Evolutionary conservation across 2,113 vertebrate genomes (phyloP).

Genomic region (Dipodomys stephensi): DNA sequence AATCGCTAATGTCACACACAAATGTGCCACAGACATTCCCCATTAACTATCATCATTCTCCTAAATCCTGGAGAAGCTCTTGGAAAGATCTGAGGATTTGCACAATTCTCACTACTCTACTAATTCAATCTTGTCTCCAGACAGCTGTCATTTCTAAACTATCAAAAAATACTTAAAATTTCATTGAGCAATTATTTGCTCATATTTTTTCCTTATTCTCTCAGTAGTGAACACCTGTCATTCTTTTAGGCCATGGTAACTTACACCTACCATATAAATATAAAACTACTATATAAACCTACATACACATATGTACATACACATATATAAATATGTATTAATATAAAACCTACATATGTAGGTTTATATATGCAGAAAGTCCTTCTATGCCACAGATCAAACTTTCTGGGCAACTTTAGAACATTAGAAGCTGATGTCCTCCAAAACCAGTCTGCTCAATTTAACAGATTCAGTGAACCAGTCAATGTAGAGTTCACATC

Average conservation of each 20-base stretch:
- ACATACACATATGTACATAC: no score
- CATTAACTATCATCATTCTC: conserved; percentile 4
- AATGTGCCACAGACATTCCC: not conserved
- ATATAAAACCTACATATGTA: no score
- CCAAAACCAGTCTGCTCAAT: not conserved
- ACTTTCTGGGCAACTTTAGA: not conserved
- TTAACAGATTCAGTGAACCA: not conserved
- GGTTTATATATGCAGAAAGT: not conserved
- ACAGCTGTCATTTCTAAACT: not conserved
- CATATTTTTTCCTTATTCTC: conserved; percentile 5
- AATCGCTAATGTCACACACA: no score
- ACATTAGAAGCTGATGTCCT: not conserved
- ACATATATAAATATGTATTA: no score
- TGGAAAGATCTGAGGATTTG: not conserved
- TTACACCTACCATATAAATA: not conserved
- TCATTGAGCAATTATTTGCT: not conserved
- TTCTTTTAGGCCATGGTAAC: conserved; percentile 17
- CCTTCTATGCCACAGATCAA: not conserved
- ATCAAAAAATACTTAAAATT: conserved; percentile 11
- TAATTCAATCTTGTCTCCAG: not conserved
- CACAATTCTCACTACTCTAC: not conserved
- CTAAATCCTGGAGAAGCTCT: not conserved
- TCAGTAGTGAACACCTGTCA: not conserved
- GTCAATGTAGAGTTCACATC: not conserved
- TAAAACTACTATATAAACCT: no score